Evolutionary conservation across 1,140 invertebrate species (phyloP).

Genomic region (Bombus cullumanus): DNA sequence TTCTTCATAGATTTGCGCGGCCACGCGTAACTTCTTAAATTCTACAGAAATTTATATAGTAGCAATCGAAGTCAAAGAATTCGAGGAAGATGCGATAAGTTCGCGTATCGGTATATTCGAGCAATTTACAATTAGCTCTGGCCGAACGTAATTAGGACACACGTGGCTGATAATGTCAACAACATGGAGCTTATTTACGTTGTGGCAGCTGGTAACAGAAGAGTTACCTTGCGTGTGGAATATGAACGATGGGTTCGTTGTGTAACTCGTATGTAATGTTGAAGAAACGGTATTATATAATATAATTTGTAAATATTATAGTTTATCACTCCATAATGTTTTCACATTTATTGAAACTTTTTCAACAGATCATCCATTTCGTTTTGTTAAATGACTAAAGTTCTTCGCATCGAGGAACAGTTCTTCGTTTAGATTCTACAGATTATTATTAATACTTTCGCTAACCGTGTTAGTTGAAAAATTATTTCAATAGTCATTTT

Average conservation of each 20-base stretch:
- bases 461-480: no score
- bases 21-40: background rate
- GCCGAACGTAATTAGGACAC: constrained; percentile 21
- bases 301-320: no score
- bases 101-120: no score
- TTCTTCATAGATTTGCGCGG: constrained; percentile 35
- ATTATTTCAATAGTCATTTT: no score
- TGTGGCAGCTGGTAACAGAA: background rate
- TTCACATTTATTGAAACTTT: no score
- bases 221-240: background rate
- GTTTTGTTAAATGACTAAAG: no score
- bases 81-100: background rate
- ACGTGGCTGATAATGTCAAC: constrained; percentile 34
- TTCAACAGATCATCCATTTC: no score
- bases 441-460: no score
- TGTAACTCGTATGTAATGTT: background rate
- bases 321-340: no score
- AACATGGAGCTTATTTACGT: constrained; percentile 20
- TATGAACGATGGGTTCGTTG: background rate
- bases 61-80: no score
- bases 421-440: no score
- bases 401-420: no score
- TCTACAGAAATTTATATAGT: background rate
- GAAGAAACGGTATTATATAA: background rate
- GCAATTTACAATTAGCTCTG: constrained; percentile 8